Evolutionary conservation across 1,140 invertebrate species (phyloP), one percentile per base, ranked within the genome.

Genomic region (Drosophila obscura): DNA sequence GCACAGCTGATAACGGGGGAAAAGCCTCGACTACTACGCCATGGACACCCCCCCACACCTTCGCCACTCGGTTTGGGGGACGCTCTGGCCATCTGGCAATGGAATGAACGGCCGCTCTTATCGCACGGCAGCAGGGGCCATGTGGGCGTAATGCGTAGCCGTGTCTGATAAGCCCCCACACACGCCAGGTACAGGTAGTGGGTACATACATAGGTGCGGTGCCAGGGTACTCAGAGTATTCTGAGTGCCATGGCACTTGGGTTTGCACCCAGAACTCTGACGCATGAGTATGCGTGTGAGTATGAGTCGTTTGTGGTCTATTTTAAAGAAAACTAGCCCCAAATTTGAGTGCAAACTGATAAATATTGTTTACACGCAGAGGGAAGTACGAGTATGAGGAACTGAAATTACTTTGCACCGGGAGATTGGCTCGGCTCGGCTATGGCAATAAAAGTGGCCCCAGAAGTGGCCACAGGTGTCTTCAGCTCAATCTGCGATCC

Each of bases 401-500:
- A 62, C 69, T 62, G 65, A 53, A 80, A 87, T 87, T 87, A 65
- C 83, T 87, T 87, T 87, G 83, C 83, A 87, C 83, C 65, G 1
- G 58, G 35, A 22, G 41, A 43, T 28, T 46, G 69, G 66, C 43
- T 39, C 41, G 45, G 56, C 22, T 43, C 41, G 45, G 56, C 22
- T 43, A 61, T 19, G 59, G 59, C 26, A 9, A 55, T 28, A 58
- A 51, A 41, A 8, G 67, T 31, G 52, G 7, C 13, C 56, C 26
- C 46, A 46, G 69, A 65, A 77, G 74, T 77, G 75, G 46, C 53
- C 74, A 77, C 75, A 77, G 75, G 75, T 77, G 73, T 77, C 72
- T 72, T 41, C 39, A 22, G 50, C 35, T 39, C 48, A 73, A 74
- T 58, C 61, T 58, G 15, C 51, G 65, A 69, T 69, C 67, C 72